Evolutionary conservation across 2,888 invertebrate species (phyloP).

Genomic region (Adineta ricciae): DNA sequence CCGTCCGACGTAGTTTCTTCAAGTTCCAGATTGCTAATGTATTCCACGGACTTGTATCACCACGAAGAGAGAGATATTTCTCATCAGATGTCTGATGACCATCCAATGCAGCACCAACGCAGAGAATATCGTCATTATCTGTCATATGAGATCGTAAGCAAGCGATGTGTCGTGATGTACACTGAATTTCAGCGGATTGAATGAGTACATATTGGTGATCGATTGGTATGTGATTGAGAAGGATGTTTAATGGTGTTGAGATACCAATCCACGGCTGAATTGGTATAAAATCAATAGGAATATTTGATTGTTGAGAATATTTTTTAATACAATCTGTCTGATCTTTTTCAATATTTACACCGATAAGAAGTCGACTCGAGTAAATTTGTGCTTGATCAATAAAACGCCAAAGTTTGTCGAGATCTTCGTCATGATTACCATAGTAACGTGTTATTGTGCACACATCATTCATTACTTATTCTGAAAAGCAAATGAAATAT

Average conservation of each 20-base stretch:
- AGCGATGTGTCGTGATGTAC: neutral
- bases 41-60: constrained; percentile 16
- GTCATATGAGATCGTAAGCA: neutral
- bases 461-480: neutral
- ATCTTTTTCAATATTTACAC: neutral
- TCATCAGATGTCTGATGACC: neutral
- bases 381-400: neutral
- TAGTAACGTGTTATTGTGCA: neutral
- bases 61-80: neutral
- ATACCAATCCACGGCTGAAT: constrained; percentile 10
- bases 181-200: constrained; percentile 18
- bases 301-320: neutral
- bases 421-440: neutral
- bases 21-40: neutral
- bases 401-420: neutral
- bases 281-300: neutral
- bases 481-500: no score
- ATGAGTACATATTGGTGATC: neutral
- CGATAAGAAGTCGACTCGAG: neutral
- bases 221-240: neutral
- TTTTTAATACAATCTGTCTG: neutral
- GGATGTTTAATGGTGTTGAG: neutral
- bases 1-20: constrained; percentile 4
- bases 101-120: neutral
- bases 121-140: neutral